phyloP scores from a whole-genome alignment of 2,797 vertebrate genomes.

The Octomys mimax region DNA sequence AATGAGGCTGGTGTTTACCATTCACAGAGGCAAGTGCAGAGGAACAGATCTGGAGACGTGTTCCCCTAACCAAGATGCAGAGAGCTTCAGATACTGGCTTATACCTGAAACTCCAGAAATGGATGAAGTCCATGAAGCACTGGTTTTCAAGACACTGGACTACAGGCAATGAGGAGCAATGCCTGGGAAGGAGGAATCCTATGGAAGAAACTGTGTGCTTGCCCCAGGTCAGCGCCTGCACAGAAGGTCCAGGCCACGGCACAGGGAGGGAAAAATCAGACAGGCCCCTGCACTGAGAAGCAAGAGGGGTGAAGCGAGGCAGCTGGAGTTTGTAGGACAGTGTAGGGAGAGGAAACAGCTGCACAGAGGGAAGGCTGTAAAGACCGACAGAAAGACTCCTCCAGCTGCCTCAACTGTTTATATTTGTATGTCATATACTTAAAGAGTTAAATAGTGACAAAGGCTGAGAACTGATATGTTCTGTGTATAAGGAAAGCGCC shows the following conservation, averaged over 20 bases:
- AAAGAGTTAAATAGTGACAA: no score
- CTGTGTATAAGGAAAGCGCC: neutral
- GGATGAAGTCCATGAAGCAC: neutral
- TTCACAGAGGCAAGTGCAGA: neutral
- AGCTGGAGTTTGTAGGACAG: neutral
- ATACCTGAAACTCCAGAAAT: neutral
- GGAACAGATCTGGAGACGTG: neutral
- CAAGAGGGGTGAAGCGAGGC: neutral
- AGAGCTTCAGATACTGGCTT: neutral
- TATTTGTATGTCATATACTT: no score
- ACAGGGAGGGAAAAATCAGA: neutral
- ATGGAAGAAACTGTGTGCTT: neutral
- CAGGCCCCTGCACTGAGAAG: neutral
- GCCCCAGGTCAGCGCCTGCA: neutral
- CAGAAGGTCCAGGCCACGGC: neutral
- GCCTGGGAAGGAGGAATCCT: neutral
- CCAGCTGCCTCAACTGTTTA: neutral
- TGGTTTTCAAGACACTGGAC: neutral
- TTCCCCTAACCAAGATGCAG: neutral
- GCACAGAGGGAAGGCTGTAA: neutral
- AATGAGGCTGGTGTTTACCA: neutral
- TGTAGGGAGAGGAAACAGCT: neutral
- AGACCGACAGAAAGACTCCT: neutral
- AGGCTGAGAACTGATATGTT: neutral
- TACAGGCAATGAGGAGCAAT: neutral